Evolutionary conservation across 2,888 invertebrate species (phyloP).

Genomic region (Eupsilia transversa): DNA sequence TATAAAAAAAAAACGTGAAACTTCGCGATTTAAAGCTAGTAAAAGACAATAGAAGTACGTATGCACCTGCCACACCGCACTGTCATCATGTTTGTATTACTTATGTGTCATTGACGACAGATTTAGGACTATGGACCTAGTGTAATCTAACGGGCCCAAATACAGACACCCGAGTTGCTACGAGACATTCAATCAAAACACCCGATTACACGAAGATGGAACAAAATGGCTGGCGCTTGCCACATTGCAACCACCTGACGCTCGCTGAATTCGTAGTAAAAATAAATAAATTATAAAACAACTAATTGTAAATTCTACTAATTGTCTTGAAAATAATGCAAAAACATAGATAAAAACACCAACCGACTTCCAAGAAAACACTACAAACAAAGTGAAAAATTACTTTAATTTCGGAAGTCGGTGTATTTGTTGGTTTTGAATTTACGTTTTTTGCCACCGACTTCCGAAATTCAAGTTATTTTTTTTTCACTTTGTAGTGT

Average conservation of each 20-base stretch:
- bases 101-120: background rate
- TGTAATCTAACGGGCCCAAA: background rate
- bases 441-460: no score
- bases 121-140: background rate
- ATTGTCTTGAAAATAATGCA: background rate
- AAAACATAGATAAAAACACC: no score
- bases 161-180: background rate
- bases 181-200: background rate
- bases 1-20: no score
- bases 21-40: background rate
- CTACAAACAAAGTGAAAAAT: no score
- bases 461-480: no score
- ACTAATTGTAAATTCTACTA: background rate
- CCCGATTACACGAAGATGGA: background rate
- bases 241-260: background rate
- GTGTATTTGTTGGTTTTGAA: no score
- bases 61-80: background rate
- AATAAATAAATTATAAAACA: background rate
- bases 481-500: no score
- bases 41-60: background rate
- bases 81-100: background rate
- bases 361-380: no score
- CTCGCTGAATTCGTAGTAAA: background rate
- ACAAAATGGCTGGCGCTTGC: background rate
- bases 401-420: no score